Evolutionary conservation across 2,113 vertebrate genomes (phyloP).

Genomic region (Hippopotamus amphibius): DNA sequence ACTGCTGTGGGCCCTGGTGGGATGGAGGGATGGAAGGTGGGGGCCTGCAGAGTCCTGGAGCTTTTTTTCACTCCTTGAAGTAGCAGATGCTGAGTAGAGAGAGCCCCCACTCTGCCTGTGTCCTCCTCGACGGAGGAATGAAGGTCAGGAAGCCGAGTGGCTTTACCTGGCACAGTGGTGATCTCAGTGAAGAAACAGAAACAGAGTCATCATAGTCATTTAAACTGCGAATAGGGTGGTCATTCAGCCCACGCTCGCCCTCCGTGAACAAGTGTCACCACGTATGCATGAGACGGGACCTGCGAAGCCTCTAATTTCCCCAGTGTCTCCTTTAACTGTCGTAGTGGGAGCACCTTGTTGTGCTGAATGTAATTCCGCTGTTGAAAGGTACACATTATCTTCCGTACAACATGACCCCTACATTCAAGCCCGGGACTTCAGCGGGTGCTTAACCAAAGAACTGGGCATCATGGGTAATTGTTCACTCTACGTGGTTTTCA

Average conservation of each 20-base stretch:
- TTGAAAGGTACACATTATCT: neutral
- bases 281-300: neutral
- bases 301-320: neutral
- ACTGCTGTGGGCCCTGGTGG: neutral
- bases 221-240: neutral
- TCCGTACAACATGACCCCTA: neutral
- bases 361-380: neutral
- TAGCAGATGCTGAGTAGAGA: fast-evolving
- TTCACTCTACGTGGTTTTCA: neutral
- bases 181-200: neutral
- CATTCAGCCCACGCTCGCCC: neutral
- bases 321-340: neutral
- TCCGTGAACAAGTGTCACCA: fast-evolving
- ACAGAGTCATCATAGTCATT: neutral
- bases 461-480: too few species aligned
- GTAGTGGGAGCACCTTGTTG: neutral
- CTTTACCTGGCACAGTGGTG: neutral
- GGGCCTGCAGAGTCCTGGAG: neutral
- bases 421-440: neutral
- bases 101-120: too few species aligned
- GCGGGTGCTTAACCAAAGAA: neutral
- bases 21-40: neutral
- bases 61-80: neutral
- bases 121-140: neutral
- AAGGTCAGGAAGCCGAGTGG: neutral